Evolutionary conservation across 2,888 invertebrate species (phyloP).

Genomic region (Heterodera filipjevi): DNA sequence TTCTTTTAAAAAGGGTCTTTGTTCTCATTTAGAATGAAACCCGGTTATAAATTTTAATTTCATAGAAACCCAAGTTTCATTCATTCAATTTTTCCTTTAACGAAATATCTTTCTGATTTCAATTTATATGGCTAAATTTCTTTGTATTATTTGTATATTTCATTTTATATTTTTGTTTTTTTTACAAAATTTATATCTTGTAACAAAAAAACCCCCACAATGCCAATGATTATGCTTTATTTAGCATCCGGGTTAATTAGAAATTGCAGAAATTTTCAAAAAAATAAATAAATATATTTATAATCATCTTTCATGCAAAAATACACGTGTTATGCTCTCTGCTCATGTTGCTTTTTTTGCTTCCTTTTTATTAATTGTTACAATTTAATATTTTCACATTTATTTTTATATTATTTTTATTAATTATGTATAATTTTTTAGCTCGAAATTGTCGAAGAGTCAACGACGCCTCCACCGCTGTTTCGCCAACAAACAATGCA

Average conservation of each 20-base stretch:
- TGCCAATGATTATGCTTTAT: neutral
- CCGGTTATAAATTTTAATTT: too few species aligned
- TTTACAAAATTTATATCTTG: neutral
- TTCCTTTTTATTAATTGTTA: neutral
- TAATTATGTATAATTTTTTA: neutral
- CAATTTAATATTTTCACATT: neutral
- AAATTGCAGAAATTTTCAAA: neutral
- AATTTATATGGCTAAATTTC: too few species aligned
- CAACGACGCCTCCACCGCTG: neutral
- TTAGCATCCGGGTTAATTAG: neutral
- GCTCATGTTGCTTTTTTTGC: neutral
- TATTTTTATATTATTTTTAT: neutral
- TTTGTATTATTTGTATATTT: neutral
- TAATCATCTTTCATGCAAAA: too few species aligned
- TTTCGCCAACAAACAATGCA: neutral
- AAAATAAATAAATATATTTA: too few species aligned
- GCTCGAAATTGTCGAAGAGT: conserved; percentile 6
- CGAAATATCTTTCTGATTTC: too few species aligned
- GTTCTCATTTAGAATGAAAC: too few species aligned
- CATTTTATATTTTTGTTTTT: neutral
- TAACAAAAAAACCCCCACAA: neutral
- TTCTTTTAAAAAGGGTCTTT: too few species aligned
- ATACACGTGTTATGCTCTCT: too few species aligned
- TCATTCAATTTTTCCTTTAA: too few species aligned
- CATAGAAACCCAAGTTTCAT: too few species aligned